Conservation (phyloP, 2,113 vertebrate species). For the Eidolon helvum region DNA sequence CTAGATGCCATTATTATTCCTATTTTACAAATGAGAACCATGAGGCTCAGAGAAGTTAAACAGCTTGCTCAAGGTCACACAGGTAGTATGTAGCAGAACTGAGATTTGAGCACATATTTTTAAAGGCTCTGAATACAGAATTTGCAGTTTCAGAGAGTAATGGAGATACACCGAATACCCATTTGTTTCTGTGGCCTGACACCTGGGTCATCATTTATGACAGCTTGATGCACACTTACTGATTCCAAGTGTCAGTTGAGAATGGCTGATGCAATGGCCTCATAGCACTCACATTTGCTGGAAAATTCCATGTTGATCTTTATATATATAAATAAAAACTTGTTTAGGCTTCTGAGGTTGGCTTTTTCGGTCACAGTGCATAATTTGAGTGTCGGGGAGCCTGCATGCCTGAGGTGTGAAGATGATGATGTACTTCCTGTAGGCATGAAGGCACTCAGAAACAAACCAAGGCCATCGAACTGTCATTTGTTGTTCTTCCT, state of each 20-base stretch:
- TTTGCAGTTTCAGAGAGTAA: conserved; percentile 68
- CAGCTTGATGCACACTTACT: conserved; percentile 80
- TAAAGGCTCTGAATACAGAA: conserved; percentile 18
- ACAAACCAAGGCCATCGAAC: conserved; percentile 80
- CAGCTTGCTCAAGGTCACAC: conserved; percentile 1
- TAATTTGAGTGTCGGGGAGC: conserved; percentile 78
- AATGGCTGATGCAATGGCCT: conserved; percentile 75
- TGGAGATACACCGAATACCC: conserved; percentile 50
- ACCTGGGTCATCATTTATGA: conserved; percentile 78
- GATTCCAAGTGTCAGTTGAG: conserved; percentile 84
- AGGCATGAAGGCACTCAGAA: conserved; percentile 78
- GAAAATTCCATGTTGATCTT: conserved; percentile 82
- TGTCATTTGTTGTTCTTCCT: conserved; percentile 84
- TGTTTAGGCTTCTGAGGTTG: conserved; percentile 78
- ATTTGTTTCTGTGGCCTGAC: conserved; percentile 74
- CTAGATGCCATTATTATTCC: background rate
- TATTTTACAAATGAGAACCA: conserved; percentile 38
- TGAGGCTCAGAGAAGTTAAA: background rate
- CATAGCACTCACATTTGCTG: conserved; percentile 78
- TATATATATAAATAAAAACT: conserved; percentile 33
- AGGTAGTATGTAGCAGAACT: background rate
- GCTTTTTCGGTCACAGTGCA: conserved; percentile 68
- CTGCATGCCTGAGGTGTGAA: conserved; percentile 83
- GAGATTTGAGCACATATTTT: conserved; percentile 12
- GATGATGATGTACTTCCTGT: conserved; percentile 83